phyloP scores from a whole-genome alignment of 2,888 invertebrate genomes.

The Alsophila aescularia region DNA sequence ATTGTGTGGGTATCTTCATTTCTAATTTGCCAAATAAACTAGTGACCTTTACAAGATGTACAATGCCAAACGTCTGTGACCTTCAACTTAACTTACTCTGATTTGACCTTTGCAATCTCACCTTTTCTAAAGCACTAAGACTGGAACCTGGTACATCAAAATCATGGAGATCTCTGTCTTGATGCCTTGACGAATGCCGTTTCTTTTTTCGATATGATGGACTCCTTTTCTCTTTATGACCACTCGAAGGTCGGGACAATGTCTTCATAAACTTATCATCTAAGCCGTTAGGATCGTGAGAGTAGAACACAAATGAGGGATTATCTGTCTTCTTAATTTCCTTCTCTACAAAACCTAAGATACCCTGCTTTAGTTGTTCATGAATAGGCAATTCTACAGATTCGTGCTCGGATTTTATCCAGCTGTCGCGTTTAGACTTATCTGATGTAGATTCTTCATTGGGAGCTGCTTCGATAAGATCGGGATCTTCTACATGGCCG shows the following conservation, averaged over 20 bases:
- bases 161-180: conserved; percentile 76
- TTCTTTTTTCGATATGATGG: conserved; percentile 80
- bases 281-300: conserved; percentile 77
- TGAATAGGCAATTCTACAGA: conserved; percentile 85
- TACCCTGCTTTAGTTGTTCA: conserved; percentile 81
- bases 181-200: conserved; percentile 73
- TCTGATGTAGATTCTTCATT: conserved; percentile 54
- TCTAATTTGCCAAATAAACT: conserved; percentile 3
- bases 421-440: conserved; percentile 73
- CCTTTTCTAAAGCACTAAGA: conserved; percentile 79
- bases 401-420: conserved; percentile 80
- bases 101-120: conserved; percentile 39
- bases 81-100: background rate
- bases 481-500: conserved; percentile 57
- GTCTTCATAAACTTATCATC: conserved; percentile 77
- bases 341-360: conserved; percentile 79
- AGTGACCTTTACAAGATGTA: conserved; percentile 16
- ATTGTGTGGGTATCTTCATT: background rate
- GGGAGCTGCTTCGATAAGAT: conserved; percentile 41
- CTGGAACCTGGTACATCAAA: conserved; percentile 81
- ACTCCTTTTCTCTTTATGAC: conserved; percentile 78
- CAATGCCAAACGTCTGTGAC: conserved; percentile 8
- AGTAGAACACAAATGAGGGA: conserved; percentile 79
- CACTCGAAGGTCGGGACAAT: conserved; percentile 75
- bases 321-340: conserved; percentile 80